These are phyloP conservation scores for Rattus norvegicus DNA, from an alignment of 2,113 vertebrate genomes.

Conservation along the genomic window DNA sequence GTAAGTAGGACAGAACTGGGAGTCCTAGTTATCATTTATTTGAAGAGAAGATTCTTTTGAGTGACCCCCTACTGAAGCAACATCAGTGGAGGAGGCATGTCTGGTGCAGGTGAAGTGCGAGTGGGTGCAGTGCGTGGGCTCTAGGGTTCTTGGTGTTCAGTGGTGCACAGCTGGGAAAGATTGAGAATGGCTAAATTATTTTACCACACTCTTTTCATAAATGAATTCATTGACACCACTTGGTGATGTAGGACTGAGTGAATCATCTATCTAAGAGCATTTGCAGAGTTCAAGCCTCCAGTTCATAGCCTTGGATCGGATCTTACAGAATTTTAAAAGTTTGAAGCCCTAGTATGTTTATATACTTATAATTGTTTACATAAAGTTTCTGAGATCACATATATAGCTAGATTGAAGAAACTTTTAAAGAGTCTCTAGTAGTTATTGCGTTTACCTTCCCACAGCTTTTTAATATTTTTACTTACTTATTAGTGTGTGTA, in stretches of 20 bases:
- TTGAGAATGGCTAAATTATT: constrained; percentile 54
- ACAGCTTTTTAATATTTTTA: neutral
- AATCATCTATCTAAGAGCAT: constrained; percentile 41
- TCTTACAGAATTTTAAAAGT: constrained; percentile 10
- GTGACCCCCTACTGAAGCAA: constrained; percentile 21
- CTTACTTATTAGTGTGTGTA: neutral
- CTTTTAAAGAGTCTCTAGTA: neutral
- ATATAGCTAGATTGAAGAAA: neutral
- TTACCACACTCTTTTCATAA: constrained; percentile 37
- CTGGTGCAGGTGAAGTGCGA: neutral
- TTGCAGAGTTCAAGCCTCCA: neutral
- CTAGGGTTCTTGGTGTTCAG: neutral
- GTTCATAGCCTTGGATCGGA: neutral
- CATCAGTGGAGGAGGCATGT: neutral
- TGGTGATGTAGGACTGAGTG: constrained; percentile 3
- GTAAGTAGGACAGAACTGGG: constrained; percentile 54
- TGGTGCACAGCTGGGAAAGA: constrained; percentile 14
- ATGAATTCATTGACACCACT: constrained; percentile 36
- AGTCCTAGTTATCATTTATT: constrained; percentile 54
- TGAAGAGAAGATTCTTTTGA: constrained; percentile 20
- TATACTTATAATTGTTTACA: neutral
- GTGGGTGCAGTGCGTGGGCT: neutral
- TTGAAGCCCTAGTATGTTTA: neutral
- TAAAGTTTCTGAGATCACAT: neutral
- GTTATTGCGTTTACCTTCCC: neutral